Percentiles rank a stretch among this genome's conserved stretches.
Evolutionary conservation across 2,113 vertebrate species (phyloP).

Genomic region (Uropsilus gracilis): DNA sequence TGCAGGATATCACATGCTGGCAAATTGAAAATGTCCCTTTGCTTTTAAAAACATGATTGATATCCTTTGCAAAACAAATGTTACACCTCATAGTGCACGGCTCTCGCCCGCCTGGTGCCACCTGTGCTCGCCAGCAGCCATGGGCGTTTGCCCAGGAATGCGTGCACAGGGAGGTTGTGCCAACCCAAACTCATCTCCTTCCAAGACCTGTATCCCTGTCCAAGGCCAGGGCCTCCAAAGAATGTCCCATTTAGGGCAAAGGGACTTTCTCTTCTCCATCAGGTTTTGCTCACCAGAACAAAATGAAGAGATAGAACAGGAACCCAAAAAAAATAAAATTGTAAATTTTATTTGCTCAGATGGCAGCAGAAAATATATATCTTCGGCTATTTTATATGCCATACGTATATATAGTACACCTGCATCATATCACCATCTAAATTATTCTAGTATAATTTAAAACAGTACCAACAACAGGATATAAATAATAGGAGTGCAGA

Average conservation of each 20-base stretch:
- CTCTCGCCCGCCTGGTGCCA: conserved; percentile 63
- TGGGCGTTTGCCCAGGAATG: conserved; percentile 51
- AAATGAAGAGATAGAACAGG: neutral
- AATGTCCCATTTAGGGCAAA: neutral
- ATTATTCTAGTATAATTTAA: neutral
- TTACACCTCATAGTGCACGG: conserved; percentile 80
- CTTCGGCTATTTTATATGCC: conserved; percentile 4
- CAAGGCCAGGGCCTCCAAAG: neutral
- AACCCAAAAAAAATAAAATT: neutral
- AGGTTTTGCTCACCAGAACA: neutral
- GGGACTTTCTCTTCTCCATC: neutral
- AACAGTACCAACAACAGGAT: neutral
- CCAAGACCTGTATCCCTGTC: neutral
- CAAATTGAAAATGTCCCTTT: conserved; percentile 97
- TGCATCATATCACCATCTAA: neutral
- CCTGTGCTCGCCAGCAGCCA: neutral
- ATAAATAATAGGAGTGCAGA: neutral
- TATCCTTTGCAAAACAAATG: conserved; percentile 92
- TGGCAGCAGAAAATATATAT: conserved; percentile 72
- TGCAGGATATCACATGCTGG: conserved; percentile 90
- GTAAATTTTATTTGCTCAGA: conserved; percentile 4
- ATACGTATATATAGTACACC: neutral
- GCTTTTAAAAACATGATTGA: conserved; percentile 94
- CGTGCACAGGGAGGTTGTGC: neutral
- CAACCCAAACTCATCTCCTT: neutral